These are phyloP conservation scores for Dynastes hyllus DNA, from an alignment of 2,888 invertebrate genomes.

Conservation along the genomic window DNA sequence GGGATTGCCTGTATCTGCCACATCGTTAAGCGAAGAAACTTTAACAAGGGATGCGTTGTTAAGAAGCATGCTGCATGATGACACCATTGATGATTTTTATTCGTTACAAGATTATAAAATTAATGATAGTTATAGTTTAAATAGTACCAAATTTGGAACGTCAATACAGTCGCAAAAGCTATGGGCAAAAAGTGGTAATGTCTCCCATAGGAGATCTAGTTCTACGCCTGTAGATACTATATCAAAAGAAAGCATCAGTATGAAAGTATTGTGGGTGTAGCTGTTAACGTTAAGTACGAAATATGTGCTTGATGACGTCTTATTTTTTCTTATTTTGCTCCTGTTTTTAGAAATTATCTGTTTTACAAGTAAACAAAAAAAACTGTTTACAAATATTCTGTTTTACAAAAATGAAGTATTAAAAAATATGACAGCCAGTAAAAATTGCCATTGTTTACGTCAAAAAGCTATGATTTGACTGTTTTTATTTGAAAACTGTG, in stretches of 20 bases:
- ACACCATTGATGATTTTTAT: slow-evolving; percentile 42
- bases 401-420: too few relatives aligned
- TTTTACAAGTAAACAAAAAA: too few relatives aligned
- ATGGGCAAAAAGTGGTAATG: slow-evolving; percentile 64
- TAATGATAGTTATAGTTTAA: slow-evolving; percentile 39
- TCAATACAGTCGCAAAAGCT: slow-evolving; percentile 62
- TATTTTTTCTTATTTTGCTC: too few relatives aligned
- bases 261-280: slow-evolving; percentile 58
- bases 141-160: slow-evolving; percentile 49
- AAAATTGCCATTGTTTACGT: too few relatives aligned
- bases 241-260: slow-evolving; percentile 53
- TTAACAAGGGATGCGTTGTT: slow-evolving; percentile 62
- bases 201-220: slow-evolving; percentile 66
- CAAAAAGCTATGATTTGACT: background rate
- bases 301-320: too few relatives aligned
- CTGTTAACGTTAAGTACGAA: background rate
- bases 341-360: too few relatives aligned
- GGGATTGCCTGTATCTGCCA: slow-evolving; percentile 76
- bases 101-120: slow-evolving; percentile 48
- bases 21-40: slow-evolving; percentile 59
- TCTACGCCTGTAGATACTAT: slow-evolving; percentile 64
- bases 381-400: too few relatives aligned
- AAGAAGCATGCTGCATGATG: slow-evolving; percentile 65
- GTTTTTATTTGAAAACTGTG: background rate
- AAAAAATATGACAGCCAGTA: too few relatives aligned